These are phyloP conservation scores for Drosophila parabipectinata DNA, from an alignment of 1,140 invertebrate species.

Conservation along the genomic window DNA sequence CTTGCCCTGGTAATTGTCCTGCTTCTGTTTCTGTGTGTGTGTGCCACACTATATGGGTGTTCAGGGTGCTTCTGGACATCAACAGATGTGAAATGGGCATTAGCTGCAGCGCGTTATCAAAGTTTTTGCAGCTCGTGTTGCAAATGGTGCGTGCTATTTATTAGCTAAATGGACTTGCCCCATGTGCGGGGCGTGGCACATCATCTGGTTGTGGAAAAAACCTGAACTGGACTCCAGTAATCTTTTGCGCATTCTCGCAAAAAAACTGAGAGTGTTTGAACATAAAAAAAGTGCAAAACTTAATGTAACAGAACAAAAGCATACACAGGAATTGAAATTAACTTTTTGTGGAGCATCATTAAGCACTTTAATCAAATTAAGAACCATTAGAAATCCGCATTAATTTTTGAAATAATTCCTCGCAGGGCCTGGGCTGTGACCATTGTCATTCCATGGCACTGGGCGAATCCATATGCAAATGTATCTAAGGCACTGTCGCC, in stretches of 20 bases:
- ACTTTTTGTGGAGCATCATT: neutral
- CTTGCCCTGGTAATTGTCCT: constrained; percentile 22
- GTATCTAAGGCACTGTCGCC: constrained; percentile 11
- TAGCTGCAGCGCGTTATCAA: constrained; percentile 57
- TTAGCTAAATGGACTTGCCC: constrained; percentile 12
- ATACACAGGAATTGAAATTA: neutral
- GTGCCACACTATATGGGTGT: neutral
- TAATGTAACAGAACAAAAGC: neutral
- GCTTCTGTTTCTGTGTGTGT: neutral
- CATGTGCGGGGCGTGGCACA: constrained; percentile 3
- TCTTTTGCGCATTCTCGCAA: neutral
- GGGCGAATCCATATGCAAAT: constrained; percentile 25
- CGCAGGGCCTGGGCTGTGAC: neutral
- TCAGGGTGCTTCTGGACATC: constrained; percentile 15
- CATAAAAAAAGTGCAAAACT: neutral
- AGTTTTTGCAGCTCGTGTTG: constrained; percentile 32
- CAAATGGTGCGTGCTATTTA: constrained; percentile 50
- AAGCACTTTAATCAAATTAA: neutral
- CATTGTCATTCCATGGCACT: constrained; percentile 24
- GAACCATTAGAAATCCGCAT: neutral
- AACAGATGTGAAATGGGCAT: constrained; percentile 59
- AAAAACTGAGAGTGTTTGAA: neutral
- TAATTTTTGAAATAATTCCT: neutral
- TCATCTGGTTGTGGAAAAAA: constrained; percentile 6
- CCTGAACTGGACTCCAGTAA: neutral